Evolutionary conservation across 2,797 vertebrate species (phyloP).

Genomic region (Lepidocolaptes lacrymiger): DNA sequence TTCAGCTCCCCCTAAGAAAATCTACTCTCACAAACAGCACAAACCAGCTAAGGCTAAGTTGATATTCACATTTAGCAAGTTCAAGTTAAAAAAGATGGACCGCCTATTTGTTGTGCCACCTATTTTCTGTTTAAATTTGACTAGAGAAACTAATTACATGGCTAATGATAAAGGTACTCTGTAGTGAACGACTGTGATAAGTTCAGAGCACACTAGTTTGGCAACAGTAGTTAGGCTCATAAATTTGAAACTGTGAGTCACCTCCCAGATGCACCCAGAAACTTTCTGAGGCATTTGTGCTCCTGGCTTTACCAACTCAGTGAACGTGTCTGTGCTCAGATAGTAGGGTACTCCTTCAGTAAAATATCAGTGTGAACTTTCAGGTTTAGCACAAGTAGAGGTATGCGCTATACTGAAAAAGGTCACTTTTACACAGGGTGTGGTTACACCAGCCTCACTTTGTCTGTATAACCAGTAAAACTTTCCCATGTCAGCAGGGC

Average conservation of each 20-base stretch:
- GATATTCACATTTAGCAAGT: not conserved
- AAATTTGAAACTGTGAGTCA: not conserved
- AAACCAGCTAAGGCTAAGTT: not conserved
- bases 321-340: not conserved
- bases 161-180: not conserved
- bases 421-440: not conserved
- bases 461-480: not conserved
- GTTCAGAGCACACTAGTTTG: not conserved
- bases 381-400: not conserved
- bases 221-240: not conserved
- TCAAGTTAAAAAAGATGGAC: not conserved
- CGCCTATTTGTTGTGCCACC: not conserved
- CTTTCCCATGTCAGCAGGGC: conserved; percentile 58
- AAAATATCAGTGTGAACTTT: not conserved
- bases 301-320: not conserved
- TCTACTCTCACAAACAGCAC: not conserved
- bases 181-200: not conserved
- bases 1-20: not conserved
- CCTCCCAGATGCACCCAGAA: not conserved
- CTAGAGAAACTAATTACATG: not conserved
- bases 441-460: conserved; percentile 6
- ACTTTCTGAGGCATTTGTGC: not conserved
- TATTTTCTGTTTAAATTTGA: not conserved
- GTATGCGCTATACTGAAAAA: not conserved
- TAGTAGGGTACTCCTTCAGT: not conserved